Percentiles rank a stretch among this genome's conserved stretches.
Conservation (phyloP, 2,888 invertebrate species). For the Phyto melanocephala region DNA sequence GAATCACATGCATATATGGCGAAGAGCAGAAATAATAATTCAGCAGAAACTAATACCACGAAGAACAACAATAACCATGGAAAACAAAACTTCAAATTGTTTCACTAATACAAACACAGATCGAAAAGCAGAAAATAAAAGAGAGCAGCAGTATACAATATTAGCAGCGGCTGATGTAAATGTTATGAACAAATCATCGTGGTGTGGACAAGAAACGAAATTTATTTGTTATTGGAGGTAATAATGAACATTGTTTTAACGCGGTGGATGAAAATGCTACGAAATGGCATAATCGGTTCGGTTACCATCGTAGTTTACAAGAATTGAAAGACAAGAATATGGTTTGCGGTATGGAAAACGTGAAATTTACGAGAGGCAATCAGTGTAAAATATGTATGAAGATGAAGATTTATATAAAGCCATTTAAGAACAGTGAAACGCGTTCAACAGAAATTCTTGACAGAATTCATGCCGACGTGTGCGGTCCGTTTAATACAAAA, state of each 20-base stretch:
- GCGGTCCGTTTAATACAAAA: conserved; percentile 13
- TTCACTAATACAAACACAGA: not conserved
- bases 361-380: not conserved
- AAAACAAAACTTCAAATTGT: not conserved
- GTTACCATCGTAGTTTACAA: conserved; percentile 15
- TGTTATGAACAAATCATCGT: not conserved
- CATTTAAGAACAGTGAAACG: conserved; percentile 24
- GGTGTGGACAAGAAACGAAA: conserved; percentile 1
- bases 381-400: conserved; percentile 35
- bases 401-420: conserved; percentile 12
- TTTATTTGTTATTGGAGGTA: not conserved
- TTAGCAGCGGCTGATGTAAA: not conserved
- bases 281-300: conserved; percentile 21
- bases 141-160: not conserved
- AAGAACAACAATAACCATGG: not conserved
- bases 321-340: conserved; percentile 1
- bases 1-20: too few relatives aligned
- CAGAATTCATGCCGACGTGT: conserved; percentile 2
- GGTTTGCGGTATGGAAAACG: not conserved
- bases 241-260: not conserved
- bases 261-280: conserved; percentile 8
- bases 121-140: not conserved
- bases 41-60: not conserved
- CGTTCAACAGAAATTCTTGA: conserved; percentile 27
- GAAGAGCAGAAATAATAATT: not conserved